Percentiles rank a stretch among this genome's conserved stretches.
These are phyloP conservation scores for Melierax canorus DNA, from an alignment of 2,113 vertebrate species.

Conservation along the genomic window DNA sequence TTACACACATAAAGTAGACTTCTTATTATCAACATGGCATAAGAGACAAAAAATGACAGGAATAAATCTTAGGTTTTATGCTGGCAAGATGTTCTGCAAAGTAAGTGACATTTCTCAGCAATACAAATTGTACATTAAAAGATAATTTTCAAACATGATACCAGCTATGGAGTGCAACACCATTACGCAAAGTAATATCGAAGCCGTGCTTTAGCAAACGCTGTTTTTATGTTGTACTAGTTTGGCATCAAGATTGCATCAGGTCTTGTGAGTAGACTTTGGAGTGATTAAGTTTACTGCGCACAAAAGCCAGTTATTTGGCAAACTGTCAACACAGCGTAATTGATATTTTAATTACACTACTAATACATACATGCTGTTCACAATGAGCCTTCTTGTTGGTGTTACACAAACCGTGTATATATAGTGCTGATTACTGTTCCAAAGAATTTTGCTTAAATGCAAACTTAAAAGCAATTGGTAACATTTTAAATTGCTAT, in stretches of 20 bases:
- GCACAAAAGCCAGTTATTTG: constrained; percentile 47
- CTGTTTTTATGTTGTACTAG: not conserved
- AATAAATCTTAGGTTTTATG: constrained; percentile 73
- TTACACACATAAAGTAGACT: constrained; percentile 20
- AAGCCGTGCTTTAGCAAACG: constrained; percentile 14
- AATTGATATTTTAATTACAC: constrained; percentile 74
- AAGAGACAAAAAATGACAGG: constrained; percentile 64
- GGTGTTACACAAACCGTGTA: not conserved
- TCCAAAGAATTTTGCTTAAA: not conserved
- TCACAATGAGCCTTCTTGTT: constrained; percentile 22
- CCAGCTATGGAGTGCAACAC: constrained; percentile 53
- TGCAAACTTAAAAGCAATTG: not conserved
- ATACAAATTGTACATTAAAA: constrained; percentile 72
- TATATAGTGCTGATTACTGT: constrained; percentile 1
- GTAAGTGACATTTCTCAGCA: constrained; percentile 65
- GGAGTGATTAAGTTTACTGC: constrained; percentile 24
- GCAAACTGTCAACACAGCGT: constrained; percentile 42
- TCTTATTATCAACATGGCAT: constrained; percentile 66
- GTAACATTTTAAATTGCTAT: not conserved
- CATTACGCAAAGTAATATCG: not conserved
- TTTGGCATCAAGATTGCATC: not conserved
- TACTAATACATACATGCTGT: constrained; percentile 11
- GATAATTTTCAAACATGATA: constrained; percentile 71
- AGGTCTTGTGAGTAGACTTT: constrained; percentile 22
- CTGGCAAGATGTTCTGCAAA: constrained; percentile 38